phyloP scores from a whole-genome alignment of 2,113 vertebrate genomes.

The Tenrec ecaudatus region DNA sequence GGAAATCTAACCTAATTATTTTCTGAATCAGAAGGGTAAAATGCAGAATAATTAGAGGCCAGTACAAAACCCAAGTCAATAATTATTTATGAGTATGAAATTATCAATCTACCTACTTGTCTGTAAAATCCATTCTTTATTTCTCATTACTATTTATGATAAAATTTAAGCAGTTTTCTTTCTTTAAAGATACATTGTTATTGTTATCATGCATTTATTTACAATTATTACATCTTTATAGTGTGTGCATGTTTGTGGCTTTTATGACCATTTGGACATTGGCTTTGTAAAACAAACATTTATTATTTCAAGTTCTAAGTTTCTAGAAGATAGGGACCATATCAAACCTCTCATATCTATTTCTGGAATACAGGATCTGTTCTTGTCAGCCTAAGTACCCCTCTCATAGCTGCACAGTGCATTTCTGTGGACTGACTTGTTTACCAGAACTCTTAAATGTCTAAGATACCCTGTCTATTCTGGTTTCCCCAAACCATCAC shows the following conservation, averaged over 20 bases:
- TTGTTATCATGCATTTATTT: neutral
- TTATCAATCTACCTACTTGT: neutral
- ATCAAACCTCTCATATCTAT: neutral
- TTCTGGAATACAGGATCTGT: too few species aligned
- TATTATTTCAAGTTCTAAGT: neutral
- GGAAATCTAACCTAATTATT: neutral
- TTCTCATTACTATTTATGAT: neutral
- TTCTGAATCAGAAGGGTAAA: neutral
- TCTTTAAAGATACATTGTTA: neutral
- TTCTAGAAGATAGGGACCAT: neutral
- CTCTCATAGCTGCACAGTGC: neutral
- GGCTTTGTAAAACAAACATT: neutral
- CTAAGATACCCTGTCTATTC: slow-evolving; percentile 2
- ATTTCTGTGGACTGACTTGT: neutral
- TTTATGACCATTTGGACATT: neutral
- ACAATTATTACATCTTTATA: neutral
- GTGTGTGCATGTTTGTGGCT: neutral
- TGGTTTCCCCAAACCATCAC: slow-evolving; percentile 51
- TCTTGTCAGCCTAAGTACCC: neutral
- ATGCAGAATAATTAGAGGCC: neutral
- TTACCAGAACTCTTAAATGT: slow-evolving; percentile 23
- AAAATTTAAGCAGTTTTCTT: neutral
- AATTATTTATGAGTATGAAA: neutral
- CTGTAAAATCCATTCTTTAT: neutral
- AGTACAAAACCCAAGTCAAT: neutral